phyloP scores from a whole-genome alignment of 2,888 invertebrate genomes.

The Chalcosyrphus nemorum region DNA sequence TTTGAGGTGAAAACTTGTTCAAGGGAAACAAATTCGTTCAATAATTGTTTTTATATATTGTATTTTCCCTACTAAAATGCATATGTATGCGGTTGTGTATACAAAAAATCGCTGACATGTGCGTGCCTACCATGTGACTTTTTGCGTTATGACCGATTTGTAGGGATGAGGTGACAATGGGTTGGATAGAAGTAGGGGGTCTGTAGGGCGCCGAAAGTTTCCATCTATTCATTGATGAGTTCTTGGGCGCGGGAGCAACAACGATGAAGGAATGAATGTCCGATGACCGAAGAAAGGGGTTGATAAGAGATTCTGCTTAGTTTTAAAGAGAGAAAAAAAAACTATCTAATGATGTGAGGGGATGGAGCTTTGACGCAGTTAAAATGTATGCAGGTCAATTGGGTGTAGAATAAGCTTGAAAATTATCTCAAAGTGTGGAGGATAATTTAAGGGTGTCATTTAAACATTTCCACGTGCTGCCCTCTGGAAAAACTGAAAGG shows the following conservation, averaged over 20 bases:
- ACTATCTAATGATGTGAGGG: conserved; percentile 10
- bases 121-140: conserved; percentile 65
- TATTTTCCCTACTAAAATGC: neutral
- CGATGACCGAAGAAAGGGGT: conserved; percentile 29
- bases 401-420: neutral
- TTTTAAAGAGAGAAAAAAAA: neutral
- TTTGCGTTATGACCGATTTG: neutral
- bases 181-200: neutral
- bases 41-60: conserved; percentile 25
- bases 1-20: conserved; percentile 60
- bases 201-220: conserved; percentile 14
- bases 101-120: conserved; percentile 39
- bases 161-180: neutral
- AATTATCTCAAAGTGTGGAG: neutral
- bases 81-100: conserved; percentile 4
- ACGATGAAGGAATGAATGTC: conserved; percentile 18
- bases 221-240: conserved; percentile 56
- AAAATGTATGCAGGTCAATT: conserved; percentile 7
- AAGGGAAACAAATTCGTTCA: conserved; percentile 51
- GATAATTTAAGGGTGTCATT: neutral
- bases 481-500: neutral
- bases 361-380: neutral
- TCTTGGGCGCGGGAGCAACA: conserved; percentile 21
- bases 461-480: neutral
- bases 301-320: neutral